Conservation (phyloP, 1,140 invertebrate genomes). For the Drosophila saltans region DNA sequence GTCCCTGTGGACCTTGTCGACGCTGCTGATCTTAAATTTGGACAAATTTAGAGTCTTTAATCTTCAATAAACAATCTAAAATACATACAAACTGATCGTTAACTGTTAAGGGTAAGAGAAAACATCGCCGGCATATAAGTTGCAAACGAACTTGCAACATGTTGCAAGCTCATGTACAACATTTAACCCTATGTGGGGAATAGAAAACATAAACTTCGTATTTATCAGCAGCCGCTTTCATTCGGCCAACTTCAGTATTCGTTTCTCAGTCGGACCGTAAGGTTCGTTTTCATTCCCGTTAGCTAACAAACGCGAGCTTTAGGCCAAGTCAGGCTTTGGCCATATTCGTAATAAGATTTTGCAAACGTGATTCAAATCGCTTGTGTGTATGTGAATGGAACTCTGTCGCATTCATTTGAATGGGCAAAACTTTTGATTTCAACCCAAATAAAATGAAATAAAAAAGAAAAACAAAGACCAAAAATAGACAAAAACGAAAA, state of each 20-base stretch:
- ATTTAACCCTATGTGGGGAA: slow-evolving; percentile 7
- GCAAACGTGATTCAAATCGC: slow-evolving; percentile 12
- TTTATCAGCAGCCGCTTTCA: slow-evolving; percentile 60
- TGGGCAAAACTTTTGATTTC: slow-evolving; percentile 33
- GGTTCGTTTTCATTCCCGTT: slow-evolving; percentile 26
- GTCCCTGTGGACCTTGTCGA: neutral
- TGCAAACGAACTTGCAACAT: slow-evolving; percentile 30
- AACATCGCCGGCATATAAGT: slow-evolving; percentile 56
- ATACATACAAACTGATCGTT: neutral
- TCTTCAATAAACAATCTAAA: slow-evolving; percentile 12
- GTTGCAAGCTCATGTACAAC: slow-evolving; percentile 31
- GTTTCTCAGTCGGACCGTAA: slow-evolving; percentile 39
- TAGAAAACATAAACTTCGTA: slow-evolving; percentile 36
- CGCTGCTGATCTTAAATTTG: neutral
- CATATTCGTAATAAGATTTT: slow-evolving; percentile 8
- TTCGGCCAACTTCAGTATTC: slow-evolving; percentile 63
- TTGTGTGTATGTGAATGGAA: neutral
- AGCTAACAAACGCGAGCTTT: neutral
- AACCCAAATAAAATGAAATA: neutral
- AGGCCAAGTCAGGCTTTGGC: slow-evolving; percentile 35
- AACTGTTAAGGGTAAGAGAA: slow-evolving; percentile 13
- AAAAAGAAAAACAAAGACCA: too few relatives aligned
- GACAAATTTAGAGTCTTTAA: neutral
- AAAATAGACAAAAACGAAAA: slow-evolving; percentile 7
- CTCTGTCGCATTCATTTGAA: slow-evolving; percentile 33